Percentiles rank a stretch among this genome's conserved stretches.
These are phyloP conservation scores for Cryptoblepharus egeriae DNA, from an alignment of 2,797 vertebrate genomes.

Conservation along the genomic window DNA sequence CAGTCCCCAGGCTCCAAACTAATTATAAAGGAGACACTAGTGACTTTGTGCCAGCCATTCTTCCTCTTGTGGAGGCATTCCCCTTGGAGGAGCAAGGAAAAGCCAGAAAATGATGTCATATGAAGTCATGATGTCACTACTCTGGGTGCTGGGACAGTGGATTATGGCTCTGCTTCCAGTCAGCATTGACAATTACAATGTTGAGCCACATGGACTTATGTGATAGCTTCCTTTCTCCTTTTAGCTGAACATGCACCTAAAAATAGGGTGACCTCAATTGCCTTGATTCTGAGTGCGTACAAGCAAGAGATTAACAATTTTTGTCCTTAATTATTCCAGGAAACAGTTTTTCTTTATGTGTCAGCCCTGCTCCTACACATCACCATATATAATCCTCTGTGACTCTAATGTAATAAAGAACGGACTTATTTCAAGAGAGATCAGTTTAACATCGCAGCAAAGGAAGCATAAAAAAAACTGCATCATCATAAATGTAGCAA, in stretches of 20 bases:
- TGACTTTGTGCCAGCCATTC: too few species aligned
- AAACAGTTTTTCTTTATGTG: not conserved
- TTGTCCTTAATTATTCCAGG: not conserved
- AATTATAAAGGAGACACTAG: too few species aligned
- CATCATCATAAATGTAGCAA: not conserved
- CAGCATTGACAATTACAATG: too few species aligned
- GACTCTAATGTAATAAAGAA: not conserved
- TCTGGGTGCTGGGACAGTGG: too few species aligned
- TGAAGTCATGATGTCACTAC: too few species aligned
- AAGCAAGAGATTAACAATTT: not conserved
- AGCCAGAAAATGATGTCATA: too few species aligned
- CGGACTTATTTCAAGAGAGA: not conserved
- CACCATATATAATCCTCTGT: not conserved
- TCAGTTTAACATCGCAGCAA: too few species aligned
- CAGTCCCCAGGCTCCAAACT: too few species aligned
- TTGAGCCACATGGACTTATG: too few species aligned
- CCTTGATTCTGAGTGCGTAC: not conserved
- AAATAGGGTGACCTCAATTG: not conserved
- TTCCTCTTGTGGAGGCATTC: too few species aligned
- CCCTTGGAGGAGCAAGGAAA: too few species aligned
- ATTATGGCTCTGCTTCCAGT: too few species aligned
- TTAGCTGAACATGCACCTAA: not conserved
- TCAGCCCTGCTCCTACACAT: not conserved
- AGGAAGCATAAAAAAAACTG: not conserved
- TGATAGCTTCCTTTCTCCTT: not conserved